A percentile compares a stretch with the other conserved stretches of the same genome.
Evolutionary conservation across 2,888 invertebrate genomes (phyloP).

Genomic region (Deroplatys truncata): DNA sequence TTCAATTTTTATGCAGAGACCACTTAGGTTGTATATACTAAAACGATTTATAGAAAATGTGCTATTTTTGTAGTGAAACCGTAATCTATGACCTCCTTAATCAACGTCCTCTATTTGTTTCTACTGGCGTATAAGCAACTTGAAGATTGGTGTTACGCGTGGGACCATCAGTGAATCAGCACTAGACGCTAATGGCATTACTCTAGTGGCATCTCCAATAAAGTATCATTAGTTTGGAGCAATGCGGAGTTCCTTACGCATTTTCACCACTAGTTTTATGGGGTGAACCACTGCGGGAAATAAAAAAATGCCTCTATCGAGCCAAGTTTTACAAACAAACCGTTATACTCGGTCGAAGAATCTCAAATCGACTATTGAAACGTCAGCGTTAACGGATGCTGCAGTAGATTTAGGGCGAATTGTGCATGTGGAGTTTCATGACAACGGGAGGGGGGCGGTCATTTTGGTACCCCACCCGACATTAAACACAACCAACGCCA

Average conservation of each 20-base stretch:
- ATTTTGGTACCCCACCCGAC: neutral
- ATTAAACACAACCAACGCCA: neutral
- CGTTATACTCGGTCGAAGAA: neutral
- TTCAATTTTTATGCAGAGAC: no score
- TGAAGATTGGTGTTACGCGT: no score
- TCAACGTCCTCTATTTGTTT: no score
- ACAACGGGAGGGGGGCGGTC: neutral
- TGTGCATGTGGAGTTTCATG: neutral
- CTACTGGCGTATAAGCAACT: no score
- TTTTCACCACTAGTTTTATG: neutral
- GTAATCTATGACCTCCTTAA: no score
- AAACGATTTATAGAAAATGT: no score
- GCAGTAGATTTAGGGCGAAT: neutral
- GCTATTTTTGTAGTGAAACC: no score
- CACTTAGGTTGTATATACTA: no score
- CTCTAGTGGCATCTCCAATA: neutral
- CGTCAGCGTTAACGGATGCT: neutral
- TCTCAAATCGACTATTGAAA: neutral
- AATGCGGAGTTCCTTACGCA: neutral
- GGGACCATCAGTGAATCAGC: neutral
- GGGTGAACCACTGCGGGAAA: neutral
- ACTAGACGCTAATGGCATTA: neutral
- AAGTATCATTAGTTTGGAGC: neutral
- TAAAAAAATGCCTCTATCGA: neutral
- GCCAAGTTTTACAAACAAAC: neutral